phyloP scores from a whole-genome alignment of 2,113 vertebrate genomes.

The Drymodes brunneopygia region DNA sequence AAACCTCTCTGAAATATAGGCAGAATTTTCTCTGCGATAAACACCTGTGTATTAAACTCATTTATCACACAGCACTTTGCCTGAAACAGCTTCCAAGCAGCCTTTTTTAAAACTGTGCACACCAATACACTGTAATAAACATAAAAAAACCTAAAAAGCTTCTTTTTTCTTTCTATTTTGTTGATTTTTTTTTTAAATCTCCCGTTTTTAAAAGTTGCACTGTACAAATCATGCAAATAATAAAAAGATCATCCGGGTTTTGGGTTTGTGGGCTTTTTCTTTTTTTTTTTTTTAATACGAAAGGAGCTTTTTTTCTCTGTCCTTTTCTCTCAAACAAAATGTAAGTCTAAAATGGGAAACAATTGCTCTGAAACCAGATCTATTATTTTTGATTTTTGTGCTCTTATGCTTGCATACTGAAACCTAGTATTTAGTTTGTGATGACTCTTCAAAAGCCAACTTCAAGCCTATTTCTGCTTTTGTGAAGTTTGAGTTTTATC shows the following conservation, averaged over 20 bases:
- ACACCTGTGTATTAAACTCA: not conserved
- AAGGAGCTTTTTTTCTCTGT: not conserved
- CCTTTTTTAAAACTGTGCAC: not conserved
- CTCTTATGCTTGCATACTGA: not conserved
- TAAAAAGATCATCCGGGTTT: accelerated
- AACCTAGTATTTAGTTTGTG: not conserved
- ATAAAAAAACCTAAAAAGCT: too few species aligned
- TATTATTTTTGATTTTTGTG: not conserved
- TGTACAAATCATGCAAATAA: not conserved
- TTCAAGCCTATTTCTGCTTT: not conserved
- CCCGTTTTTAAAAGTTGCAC: not conserved
- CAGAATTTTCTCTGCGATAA: not conserved
- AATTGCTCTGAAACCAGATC: not conserved
- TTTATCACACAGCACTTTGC: not conserved
- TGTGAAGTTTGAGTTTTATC: not conserved
- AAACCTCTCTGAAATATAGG: not conserved
- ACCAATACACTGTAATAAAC: not conserved
- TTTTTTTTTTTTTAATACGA: too few species aligned
- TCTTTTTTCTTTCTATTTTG: not conserved
- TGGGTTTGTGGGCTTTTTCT: accelerated
- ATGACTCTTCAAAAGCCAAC: not conserved
- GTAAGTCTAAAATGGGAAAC: not conserved
- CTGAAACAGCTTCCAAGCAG: not conserved
- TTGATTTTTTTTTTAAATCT: not conserved
- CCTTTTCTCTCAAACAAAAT: not conserved